A percentile compares a stretch with the other conserved stretches of the same genome.
These are phyloP conservation scores for Ochotona princeps DNA, from an alignment of 2,113 vertebrate species.

Conservation along the genomic window DNA sequence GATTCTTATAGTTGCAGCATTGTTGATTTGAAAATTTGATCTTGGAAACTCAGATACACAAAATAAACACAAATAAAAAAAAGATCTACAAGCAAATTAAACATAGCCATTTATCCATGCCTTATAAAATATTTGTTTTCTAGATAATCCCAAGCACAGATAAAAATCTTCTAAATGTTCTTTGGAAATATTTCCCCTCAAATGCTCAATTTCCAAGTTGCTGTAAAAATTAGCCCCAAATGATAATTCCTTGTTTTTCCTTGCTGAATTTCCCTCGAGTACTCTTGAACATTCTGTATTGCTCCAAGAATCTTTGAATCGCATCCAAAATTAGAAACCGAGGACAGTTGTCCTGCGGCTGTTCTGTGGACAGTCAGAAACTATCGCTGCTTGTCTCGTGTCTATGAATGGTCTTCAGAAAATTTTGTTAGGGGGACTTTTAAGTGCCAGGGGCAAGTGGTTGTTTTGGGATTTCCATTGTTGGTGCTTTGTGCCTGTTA, in stretches of 20 bases:
- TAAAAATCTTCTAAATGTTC: not conserved
- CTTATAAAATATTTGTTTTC: not conserved
- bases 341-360: not conserved
- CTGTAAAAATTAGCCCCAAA: not conserved
- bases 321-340: not conserved
- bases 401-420: not conserved
- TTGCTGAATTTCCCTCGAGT: not conserved
- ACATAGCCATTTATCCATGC: not conserved
- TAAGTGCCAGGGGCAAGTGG: not conserved
- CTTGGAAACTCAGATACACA: slow-evolving; percentile 10
- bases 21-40: slow-evolving; percentile 42
- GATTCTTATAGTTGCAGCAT: slow-evolving; percentile 2
- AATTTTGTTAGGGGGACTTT: not conserved
- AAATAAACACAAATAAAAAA: slow-evolving; percentile 9
- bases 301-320: not conserved
- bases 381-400: not conserved
- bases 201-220: slow-evolving; percentile 19
- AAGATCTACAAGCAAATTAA: not conserved
- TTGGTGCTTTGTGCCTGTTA: not conserved
- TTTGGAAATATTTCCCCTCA: not conserved
- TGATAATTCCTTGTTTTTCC: not conserved
- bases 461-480: not conserved
- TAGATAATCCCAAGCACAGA: not conserved
- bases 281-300: not conserved
- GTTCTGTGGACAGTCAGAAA: not conserved